phyloP scores from a whole-genome alignment of 2,113 vertebrate species.

The Nycticebus coucang region DNA sequence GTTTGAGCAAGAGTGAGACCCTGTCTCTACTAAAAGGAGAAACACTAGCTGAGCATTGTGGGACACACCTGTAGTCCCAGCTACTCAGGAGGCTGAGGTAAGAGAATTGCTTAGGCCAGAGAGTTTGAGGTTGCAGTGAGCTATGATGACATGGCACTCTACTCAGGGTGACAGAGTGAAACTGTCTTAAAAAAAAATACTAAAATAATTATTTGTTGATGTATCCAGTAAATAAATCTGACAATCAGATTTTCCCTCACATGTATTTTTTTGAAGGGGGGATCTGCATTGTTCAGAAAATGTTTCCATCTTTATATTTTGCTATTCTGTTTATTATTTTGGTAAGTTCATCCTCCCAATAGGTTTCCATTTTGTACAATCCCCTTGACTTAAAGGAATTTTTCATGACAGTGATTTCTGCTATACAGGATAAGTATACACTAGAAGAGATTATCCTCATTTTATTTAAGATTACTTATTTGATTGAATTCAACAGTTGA shows the following conservation, averaged over 20 bases:
- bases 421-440: background rate
- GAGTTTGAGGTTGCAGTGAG: too few relatives aligned
- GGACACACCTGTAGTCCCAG: too few relatives aligned
- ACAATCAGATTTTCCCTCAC: background rate
- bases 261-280: background rate
- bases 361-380: constrained; percentile 39
- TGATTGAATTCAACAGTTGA: constrained; percentile 31
- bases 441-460: constrained; percentile 5
- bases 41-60: too few relatives aligned
- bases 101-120: too few relatives aligned
- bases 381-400: constrained; percentile 19
- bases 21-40: too few relatives aligned
- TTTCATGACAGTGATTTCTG: constrained; percentile 8
- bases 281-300: constrained; percentile 12
- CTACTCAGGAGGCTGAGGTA: too few relatives aligned
- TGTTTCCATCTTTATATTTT: background rate
- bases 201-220: background rate
- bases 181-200: background rate
- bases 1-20: too few relatives aligned
- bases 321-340: constrained; percentile 14
- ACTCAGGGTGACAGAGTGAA: too few relatives aligned
- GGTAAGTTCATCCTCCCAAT: background rate
- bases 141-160: too few relatives aligned
- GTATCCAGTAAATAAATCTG: background rate
- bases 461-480: constrained; percentile 31